These are phyloP conservation scores for Mallotus villosus DNA, from an alignment of 2,797 vertebrate species.

Conservation along the genomic window DNA sequence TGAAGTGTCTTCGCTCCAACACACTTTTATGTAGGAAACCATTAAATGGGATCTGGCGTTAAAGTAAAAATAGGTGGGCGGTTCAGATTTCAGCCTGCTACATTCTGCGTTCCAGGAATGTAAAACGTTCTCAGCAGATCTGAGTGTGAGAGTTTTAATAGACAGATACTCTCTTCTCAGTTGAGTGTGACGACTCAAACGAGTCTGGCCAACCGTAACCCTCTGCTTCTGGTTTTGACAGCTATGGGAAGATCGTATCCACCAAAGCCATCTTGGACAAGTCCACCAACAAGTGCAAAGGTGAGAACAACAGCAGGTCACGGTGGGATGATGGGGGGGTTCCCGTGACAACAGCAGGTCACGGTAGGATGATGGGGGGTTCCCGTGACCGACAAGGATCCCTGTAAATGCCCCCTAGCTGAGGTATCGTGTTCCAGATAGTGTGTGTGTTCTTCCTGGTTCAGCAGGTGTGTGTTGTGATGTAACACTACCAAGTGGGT, in stretches of 20 bases:
- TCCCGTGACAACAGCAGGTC: too few relatives aligned
- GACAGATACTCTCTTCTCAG: neutral
- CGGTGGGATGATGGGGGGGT: too few relatives aligned
- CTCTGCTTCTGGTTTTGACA: constrained; percentile 60
- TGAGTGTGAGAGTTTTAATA: too few relatives aligned
- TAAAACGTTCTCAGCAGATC: too few relatives aligned
- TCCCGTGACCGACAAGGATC: too few relatives aligned
- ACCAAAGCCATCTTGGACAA: constrained; percentile 97
- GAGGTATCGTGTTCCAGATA: neutral
- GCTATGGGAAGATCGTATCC: constrained; percentile 95
- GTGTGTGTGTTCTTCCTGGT: constrained; percentile 14
- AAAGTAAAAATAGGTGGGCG: too few relatives aligned
- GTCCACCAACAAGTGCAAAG: constrained; percentile 96
- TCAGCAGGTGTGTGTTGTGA: constrained; percentile 27
- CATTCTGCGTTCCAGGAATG: too few relatives aligned
- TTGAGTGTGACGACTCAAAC: neutral
- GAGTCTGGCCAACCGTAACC: neutral
- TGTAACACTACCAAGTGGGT: too few relatives aligned
- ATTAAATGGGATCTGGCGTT: too few relatives aligned
- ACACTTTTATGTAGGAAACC: too few relatives aligned
- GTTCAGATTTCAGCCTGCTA: too few relatives aligned
- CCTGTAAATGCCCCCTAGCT: neutral
- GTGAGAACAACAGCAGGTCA: constrained; percentile 62
- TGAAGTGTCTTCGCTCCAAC: too few relatives aligned
- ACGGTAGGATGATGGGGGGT: neutral